Evolutionary conservation across 2,113 vertebrate genomes (phyloP).

Genomic region (Shinisaurus crocodilurus): DNA sequence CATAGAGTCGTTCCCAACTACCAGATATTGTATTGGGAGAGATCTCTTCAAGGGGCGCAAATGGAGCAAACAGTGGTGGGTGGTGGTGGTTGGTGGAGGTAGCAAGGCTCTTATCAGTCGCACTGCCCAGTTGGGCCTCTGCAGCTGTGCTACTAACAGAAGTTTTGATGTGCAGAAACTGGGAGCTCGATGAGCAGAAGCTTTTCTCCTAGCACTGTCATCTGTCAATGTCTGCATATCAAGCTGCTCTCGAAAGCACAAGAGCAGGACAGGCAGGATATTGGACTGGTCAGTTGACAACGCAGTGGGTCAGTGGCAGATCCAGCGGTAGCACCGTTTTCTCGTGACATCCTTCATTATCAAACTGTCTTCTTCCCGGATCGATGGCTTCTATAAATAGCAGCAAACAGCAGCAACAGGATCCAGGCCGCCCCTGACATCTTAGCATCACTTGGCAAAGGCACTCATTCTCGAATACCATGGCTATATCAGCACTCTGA

Average conservation of each 20-base stretch:
- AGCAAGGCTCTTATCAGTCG: neutral
- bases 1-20: too few relatives aligned
- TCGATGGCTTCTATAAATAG: conserved; percentile 9
- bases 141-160: neutral
- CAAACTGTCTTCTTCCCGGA: neutral
- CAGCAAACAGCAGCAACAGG: neutral
- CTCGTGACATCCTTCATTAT: neutral
- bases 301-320: neutral
- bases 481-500: too few relatives aligned
- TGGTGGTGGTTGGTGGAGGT: neutral
- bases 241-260: neutral
- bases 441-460: neutral
- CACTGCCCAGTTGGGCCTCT: neutral
- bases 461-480: too few relatives aligned
- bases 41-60: neutral
- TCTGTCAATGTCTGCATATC: neutral
- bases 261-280: neutral
- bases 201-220: neutral
- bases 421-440: neutral
- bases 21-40: neutral
- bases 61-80: too few relatives aligned
- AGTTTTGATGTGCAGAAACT: neutral
- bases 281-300: neutral
- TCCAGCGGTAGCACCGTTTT: neutral
- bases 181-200: neutral